Evolutionary conservation across 2,888 invertebrate genomes (phyloP), one percentile per base, ranked within the genome.

Genomic region (Hoplodrina blanda): DNA sequence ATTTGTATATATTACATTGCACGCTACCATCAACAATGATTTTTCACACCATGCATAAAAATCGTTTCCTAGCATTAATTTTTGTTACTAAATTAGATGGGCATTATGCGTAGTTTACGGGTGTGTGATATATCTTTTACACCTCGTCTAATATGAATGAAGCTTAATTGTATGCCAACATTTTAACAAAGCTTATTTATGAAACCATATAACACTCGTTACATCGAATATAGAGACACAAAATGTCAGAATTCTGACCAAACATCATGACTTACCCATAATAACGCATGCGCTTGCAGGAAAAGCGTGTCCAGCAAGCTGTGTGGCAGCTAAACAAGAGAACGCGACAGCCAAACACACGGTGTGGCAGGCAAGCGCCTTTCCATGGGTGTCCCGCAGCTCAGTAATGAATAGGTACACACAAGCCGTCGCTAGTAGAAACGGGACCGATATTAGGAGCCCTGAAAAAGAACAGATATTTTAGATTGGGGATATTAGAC

Each of bases 291-390:
- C 91, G 10, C 92, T 82, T 56, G 89, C 85, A 25, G 96, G 92
- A 63, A 96, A 95, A 19, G 96, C 93, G 72, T 93, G 92, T 8
- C 96, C 96, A 53, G 95, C 94, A 50, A 97, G 90, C 83, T 97
- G 97, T 20, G 96, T 96, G 60, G 96, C 88, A 1, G 97, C 96
- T 78, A 97, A 90, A 69, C 96, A 95, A 8, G 92, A 91, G 84
- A 97, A 97, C 7, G 97, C 97, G 19, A 96, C 76, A 0, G 96
- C 96, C 69, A 97, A 88, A 80, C 96, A 97, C 69, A 95, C 92
- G 8, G 96, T 95, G 82, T 97, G 97, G 82, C 96, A 96, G 20
- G 96, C 96, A 73, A 97, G 90, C 0, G 96, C 95, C 82, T 96
- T 96, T 15, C 97, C 97, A 76, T 96, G 96, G 0, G 96, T 94